phyloP scores from a whole-genome alignment of 2,888 invertebrate genomes.

The Ochropleura leucogaster region DNA sequence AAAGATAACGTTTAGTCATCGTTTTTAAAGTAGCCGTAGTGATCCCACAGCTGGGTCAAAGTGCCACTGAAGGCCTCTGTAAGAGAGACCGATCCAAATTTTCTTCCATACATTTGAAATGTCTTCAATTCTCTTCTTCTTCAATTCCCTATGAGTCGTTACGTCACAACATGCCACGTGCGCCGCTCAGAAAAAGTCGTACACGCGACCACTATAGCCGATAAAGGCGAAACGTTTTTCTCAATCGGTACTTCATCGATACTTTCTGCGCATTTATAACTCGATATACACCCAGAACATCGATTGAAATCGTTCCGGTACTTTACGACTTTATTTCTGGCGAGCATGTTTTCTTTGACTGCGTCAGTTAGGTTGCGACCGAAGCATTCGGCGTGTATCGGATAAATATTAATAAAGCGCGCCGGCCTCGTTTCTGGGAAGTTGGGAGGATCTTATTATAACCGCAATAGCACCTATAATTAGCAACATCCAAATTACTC shows the following conservation, averaged over 20 bases:
- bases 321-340: conserved; percentile 90
- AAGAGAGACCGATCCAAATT: conserved; percentile 8
- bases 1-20: conserved; percentile 32
- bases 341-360: conserved; percentile 89
- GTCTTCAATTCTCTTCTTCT: too few species aligned
- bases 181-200: conserved; percentile 66
- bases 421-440: conserved; percentile 90
- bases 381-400: conserved; percentile 86
- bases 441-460: conserved; percentile 90
- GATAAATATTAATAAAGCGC: conserved; percentile 90
- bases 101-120: conserved; percentile 8
- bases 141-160: conserved; percentile 53
- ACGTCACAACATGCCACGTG: conserved; percentile 71
- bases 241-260: conserved; percentile 80
- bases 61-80: not conserved
- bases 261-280: conserved; percentile 85
- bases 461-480: conserved; percentile 91
- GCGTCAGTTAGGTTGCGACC: conserved; percentile 89
- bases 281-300: conserved; percentile 86
- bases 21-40: not conserved
- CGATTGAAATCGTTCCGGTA: conserved; percentile 88
- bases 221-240: conserved; percentile 76
- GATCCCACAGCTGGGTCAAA: not conserved
- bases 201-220: conserved; percentile 71
- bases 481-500: conserved; percentile 89